phyloP scores from a whole-genome alignment of 2,113 vertebrate species.

The Sisor rabdophorus region DNA sequence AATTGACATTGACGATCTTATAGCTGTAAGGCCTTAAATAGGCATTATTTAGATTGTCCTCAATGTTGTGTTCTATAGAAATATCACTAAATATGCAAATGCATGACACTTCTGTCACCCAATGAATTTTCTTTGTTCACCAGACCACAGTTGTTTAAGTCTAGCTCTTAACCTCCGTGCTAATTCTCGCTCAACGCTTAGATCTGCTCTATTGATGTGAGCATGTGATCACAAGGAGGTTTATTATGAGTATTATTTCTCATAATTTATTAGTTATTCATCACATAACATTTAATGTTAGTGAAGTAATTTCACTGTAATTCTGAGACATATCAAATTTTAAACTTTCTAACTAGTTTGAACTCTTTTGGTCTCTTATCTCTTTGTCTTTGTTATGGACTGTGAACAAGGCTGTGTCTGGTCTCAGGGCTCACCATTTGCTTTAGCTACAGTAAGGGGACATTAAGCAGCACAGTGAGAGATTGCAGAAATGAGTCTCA shows the following conservation, averaged over 20 bases:
- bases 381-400: not conserved
- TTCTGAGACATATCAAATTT: not conserved
- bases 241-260: too few relatives aligned
- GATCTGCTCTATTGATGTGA: conserved; percentile 1
- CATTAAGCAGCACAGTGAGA: conserved; percentile 41
- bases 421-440: conserved; percentile 31
- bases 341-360: not conserved
- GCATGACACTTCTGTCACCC: conserved; percentile 17
- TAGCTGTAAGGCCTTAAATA: conserved; percentile 27
- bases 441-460: conserved; percentile 39
- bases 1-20: not conserved
- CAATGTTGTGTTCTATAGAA: not conserved
- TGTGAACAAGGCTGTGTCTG: not conserved
- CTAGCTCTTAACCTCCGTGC: conserved; percentile 23
- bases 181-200: conserved; percentile 1
- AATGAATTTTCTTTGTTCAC: conserved; percentile 29
- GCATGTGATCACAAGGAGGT: not conserved
- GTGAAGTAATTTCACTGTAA: not conserved
- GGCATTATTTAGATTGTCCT: not conserved
- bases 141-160: conserved; percentile 15
- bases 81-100: not conserved
- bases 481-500: conserved; percentile 38
- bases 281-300: too few relatives aligned
- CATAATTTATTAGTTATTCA: too few relatives aligned
- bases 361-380: not conserved